Evolutionary conservation across 2,888 invertebrate species (phyloP).

Genomic region (Magallana nippona): DNA sequence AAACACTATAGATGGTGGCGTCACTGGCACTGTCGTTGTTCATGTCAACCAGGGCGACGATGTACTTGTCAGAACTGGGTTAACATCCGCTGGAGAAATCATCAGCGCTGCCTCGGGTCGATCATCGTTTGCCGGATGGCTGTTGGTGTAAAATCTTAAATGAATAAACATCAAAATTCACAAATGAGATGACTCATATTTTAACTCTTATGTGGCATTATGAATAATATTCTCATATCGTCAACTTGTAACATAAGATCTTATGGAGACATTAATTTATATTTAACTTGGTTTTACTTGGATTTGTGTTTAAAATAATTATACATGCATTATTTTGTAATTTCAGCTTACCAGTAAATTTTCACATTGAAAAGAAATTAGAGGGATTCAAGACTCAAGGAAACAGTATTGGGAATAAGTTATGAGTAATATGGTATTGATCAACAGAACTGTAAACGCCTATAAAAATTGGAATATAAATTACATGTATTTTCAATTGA

Average conservation of each 20-base stretch:
- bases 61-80: neutral
- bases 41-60: neutral
- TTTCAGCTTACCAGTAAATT: neutral
- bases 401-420: neutral
- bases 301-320: neutral
- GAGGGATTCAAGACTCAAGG: constrained; percentile 3
- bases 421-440: neutral
- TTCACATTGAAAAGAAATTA: constrained; percentile 9
- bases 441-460: neutral
- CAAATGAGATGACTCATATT: neutral
- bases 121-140: neutral
- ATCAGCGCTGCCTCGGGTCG: neutral
- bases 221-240: neutral
- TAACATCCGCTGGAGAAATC: neutral
- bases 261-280: neutral
- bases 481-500: too few species aligned
- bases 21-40: neutral
- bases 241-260: neutral
- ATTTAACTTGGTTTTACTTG: neutral
- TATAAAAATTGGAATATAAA: too few species aligned
- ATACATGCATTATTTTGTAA: neutral
- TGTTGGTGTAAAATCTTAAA: neutral
- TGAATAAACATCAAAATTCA: too few species aligned
- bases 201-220: neutral
- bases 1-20: neutral